Evolutionary conservation across 2,797 vertebrate genomes (phyloP).

Genomic region (Molossus molossus): DNA sequence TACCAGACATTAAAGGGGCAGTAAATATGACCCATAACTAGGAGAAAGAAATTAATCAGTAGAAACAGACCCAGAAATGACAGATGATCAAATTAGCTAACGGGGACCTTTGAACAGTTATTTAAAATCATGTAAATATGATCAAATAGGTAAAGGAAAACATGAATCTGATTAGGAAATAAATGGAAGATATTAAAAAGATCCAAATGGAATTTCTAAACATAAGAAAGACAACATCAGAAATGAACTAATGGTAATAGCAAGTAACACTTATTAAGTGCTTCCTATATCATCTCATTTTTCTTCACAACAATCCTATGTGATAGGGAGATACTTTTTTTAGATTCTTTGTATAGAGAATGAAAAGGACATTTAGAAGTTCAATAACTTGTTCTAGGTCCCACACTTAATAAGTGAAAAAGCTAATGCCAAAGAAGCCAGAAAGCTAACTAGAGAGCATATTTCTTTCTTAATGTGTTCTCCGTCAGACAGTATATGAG

Average conservation of each 20-base stretch:
- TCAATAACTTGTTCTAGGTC: conserved; percentile 50
- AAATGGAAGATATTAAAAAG: conserved; percentile 20
- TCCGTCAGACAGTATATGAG: neutral
- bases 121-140: conserved; percentile 56
- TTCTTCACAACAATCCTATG: neutral
- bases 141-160: conserved; percentile 49
- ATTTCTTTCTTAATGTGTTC: neutral
- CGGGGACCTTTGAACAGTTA: conserved; percentile 41
- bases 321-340: conserved; percentile 2
- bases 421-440: neutral
- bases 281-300: conserved; percentile 29
- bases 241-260: conserved; percentile 13
- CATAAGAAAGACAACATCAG: conserved; percentile 28
- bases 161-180: conserved; percentile 25
- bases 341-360: conserved; percentile 54
- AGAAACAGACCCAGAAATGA: conserved; percentile 47
- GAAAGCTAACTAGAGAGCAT: neutral
- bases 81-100: conserved; percentile 19
- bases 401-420: conserved; percentile 28
- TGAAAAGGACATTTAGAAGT: conserved; percentile 50
- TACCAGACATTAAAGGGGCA: neutral
- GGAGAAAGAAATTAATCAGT: conserved; percentile 40
- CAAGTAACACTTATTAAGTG: conserved; percentile 31
- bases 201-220: conserved; percentile 62
- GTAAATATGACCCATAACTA: conserved; percentile 42